These are phyloP conservation scores for Xenus cinereus DNA, from an alignment of 2,113 vertebrate species.

Conservation along the genomic window DNA sequence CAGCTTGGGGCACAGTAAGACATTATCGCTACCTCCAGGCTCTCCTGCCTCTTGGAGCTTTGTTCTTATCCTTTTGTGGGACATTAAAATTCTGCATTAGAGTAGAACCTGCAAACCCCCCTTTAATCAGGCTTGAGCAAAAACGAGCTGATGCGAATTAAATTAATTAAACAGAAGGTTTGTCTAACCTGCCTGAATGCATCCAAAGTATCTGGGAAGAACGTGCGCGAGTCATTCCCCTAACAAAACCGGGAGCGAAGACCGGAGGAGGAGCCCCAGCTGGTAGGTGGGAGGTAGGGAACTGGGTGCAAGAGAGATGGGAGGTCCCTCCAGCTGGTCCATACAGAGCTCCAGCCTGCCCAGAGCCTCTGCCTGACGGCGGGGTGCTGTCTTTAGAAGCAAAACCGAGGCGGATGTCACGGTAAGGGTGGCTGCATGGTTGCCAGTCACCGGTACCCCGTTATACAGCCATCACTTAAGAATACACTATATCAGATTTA, in stretches of 20 bases:
- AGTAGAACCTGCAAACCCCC: background rate
- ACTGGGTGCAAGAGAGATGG: background rate
- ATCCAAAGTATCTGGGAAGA: background rate
- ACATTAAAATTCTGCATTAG: background rate
- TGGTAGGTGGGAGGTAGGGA: conserved; percentile 3
- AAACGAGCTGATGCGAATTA: background rate
- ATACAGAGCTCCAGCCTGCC: background rate
- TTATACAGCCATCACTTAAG: background rate
- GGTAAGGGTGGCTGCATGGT: background rate
- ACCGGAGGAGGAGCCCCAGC: conserved; percentile 15
- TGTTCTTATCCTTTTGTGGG: background rate
- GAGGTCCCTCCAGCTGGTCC: background rate
- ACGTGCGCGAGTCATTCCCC: background rate
- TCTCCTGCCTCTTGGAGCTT: background rate
- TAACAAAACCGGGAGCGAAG: background rate
- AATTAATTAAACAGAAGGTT: background rate
- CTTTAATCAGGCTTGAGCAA: background rate
- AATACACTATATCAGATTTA: background rate
- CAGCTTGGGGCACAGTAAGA: background rate
- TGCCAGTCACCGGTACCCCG: background rate
- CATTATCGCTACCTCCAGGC: background rate
- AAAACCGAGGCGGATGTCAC: background rate
- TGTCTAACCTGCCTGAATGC: background rate
- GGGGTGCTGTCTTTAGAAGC: background rate
- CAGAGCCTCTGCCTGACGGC: background rate